Evolutionary conservation across 2,797 vertebrate genomes (phyloP), one percentile per base, ranked within the genome.

Genomic region (Lepilemur ruficaudatus): DNA sequence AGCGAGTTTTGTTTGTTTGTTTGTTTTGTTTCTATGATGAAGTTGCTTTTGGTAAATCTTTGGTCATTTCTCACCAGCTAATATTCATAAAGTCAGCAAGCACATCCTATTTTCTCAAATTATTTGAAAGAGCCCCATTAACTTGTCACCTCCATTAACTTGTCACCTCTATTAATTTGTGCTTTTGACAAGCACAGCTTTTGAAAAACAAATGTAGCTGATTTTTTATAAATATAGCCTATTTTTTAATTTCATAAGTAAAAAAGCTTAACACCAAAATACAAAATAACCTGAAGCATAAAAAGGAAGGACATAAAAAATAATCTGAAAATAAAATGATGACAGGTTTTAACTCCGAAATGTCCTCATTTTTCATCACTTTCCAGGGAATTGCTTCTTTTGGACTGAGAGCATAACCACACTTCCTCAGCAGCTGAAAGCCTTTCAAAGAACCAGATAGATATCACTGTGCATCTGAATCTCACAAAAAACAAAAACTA

Each of bases 161-260:
- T 92, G 91, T 96, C 61, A 79, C 81, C 38, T 92, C 57, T 61
- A 84, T 89, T 93, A 82, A 93, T 80, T 86, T 91, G 81, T 85
- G 81, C 73, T 96, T 96, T 96, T 94, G 38, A 94, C 48, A 85
- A 93, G 90, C 41, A 83, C 13, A 91, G 95, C 25, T 92, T 93
- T 92, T 90, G 48, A 70, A 52, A 94, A 72, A 73, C 43, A 93
- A 96, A 96, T n/a, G 91, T 1, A 92, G 69, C 46, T 96, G 80
- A 41, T 57, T 35, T 28, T 89, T 94, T 72, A 80, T 35, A 79
- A 96, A 86, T 32, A 59, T 52, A 50, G 70, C 2, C 57, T 83
- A 76, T 57, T 50, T 43, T 81, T 96, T 75, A 72, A 81, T 59
- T 93, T 95, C 35, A 81, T 32, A 59, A 91, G 72, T 72, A 87